Evolutionary conservation across 2,888 invertebrate genomes (phyloP), one percentile per base, ranked within the genome.

Genomic region (Aspidapion aeneum): DNA sequence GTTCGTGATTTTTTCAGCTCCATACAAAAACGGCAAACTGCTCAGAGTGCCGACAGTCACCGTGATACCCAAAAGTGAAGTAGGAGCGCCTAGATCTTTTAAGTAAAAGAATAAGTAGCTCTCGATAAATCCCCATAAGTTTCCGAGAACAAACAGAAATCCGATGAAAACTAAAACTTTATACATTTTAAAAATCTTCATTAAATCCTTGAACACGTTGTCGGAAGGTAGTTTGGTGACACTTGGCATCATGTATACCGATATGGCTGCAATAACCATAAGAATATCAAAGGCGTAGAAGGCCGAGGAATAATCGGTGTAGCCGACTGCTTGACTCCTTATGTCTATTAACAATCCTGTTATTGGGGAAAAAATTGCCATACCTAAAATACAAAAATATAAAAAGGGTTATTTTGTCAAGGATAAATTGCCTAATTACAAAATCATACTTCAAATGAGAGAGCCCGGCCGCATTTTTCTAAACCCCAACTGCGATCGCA

Each of bases 101-200:
- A 94, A 83, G 78, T 92, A 94, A 74, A 94, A 85, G 78, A 94
- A 95, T 35, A 95, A 81, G 77, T 92, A 95, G 59, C 91, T 92
- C 78, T 95, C 94, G 62, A 94, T 91, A 78, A 93, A 93, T 22
- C 94, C 94, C 89, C 92, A 93, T 77, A 93, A 87, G 74, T 92
- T 91, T 64, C 95, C 95, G 71, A 94, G 83, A 21, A 90, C 85
- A 74, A 93, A 91, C 54, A 94, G 82, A 77, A 93, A 90, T 72
- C 90, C 82, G 74, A 95, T 89, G 74, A 95, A 93, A 54, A 90
- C 83, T 48, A 90, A 87, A 55, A 94, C 89, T 72, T 91, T 89
- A 0, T 90, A 89, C 84, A 92, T 88, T 78, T 87, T 87, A 65
- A 94, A 83, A 58, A 94, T 85, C 74, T 88, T 87, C 66, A 88